Evolutionary conservation across 2,113 vertebrate genomes (phyloP), one percentile per base, ranked within the genome.

Genomic region (Cichladusa arquata): DNA sequence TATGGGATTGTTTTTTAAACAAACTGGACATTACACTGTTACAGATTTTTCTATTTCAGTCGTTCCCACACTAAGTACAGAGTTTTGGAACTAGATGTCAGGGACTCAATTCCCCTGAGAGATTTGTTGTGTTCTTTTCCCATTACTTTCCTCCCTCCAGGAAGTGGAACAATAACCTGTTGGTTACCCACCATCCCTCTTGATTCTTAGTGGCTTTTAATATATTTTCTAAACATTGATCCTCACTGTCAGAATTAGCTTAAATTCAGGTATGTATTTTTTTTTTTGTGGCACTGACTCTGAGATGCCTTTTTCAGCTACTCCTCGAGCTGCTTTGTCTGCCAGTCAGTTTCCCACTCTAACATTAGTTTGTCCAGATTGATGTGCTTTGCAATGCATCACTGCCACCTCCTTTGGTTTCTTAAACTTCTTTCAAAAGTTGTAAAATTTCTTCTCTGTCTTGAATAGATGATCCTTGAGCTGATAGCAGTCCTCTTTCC

Each of bases 271-370:
- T 64, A 48, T 4, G 12, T 24, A 1, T 44, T 44, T 44, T 44
- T 47, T 19, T 45, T 24, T 26, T 26, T 11, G 50, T 56, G 51
- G 16, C 24, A 25, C 29, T 42, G 25, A n/a, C 22, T n/a, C 29
- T 74, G 25, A 50, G 29, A 31, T 57, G 25, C 31, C 16, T 50
- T 66, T 85, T 76, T 14, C 71, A 66, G 44, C 20, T 42, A 13
- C 13, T 31, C 11, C 16, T 66, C 0, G 0, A 66, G 61, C 44
- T 76, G 34, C 19, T 66, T n/a, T 57, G 10, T 20, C 70, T 74
- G 70, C 29, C 24, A 42, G 16, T 57, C 0, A 0, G 16, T 66
- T 65, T 76, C 36, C 44, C 71, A 58, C 26, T 58, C 8, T 40
- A 19, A 85, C 29, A 56, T n/a, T 25, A 14, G 11, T 34, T 67